Base-by-base conservation (phyloP, 2,888 invertebrate species). In the Junonia oenone region DNA sequence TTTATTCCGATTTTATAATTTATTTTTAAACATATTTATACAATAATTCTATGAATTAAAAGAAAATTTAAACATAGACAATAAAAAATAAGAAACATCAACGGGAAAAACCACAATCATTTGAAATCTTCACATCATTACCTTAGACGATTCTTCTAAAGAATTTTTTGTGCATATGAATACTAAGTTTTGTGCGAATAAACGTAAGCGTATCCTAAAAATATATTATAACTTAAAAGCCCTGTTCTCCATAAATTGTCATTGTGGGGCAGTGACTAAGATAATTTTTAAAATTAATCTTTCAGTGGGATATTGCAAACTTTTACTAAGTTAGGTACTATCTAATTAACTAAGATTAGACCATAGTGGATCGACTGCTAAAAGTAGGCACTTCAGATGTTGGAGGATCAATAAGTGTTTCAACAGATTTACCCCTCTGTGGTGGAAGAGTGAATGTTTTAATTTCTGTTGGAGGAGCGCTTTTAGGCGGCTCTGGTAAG, bases 311-410 rank as follows among this genome's bases (percentile, higher is more conserved):
- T 65, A 38, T 48, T 46, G 38, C 53, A 46, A 17, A 13, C 29
- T 43, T 33, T 48, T 55, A 19, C 38, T 40, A 19, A 40, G 19
- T 11, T 40, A n/a, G n/a, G n/a, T n/a, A n/a, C n/a, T n/a, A n/a
- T n/a, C n/a, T n/a, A n/a, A n/a, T n/a, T n/a, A n/a, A n/a, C n/a
- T n/a, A n/a, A n/a, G n/a, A n/a, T n/a, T n/a, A n/a, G n/a, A 91
- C 91, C 91, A 91, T 91, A 17, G 91, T 91, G 35, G 91, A 90
- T 59, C 81, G 77, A 67, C 86, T 73, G 61, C 87, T 89, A 60
- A 83, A 82, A 26, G 81, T 84, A 8, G 83, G 83, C 19, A 80
- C 66, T 67, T 89, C 87, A 14, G 71, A 61, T 2, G 63, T 63
- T 2, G 90, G 88, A 49, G 89, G 88, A 53, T 89, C 88, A 55